These are phyloP conservation scores for Perdita meconis DNA, from an alignment of 2,888 invertebrate species.

Conservation along the genomic window DNA sequence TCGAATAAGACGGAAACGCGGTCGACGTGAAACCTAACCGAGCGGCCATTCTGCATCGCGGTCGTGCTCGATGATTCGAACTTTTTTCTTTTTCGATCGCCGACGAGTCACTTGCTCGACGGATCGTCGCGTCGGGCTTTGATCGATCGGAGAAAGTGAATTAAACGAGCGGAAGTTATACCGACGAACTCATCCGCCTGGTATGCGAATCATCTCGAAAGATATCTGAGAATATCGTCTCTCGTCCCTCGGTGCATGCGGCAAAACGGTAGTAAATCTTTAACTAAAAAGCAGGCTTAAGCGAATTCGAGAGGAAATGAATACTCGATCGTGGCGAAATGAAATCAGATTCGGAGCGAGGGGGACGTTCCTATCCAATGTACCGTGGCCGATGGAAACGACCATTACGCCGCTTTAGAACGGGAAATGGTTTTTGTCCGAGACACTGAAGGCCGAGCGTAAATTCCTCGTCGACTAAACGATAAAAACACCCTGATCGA, in stretches of 20 bases:
- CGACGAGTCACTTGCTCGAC: not conserved
- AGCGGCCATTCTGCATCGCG: constrained; percentile 33
- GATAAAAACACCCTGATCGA: constrained; percentile 32
- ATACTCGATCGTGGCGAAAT: constrained; percentile 34
- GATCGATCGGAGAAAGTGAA: not conserved
- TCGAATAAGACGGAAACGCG: constrained; percentile 64
- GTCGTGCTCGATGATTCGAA: constrained; percentile 26
- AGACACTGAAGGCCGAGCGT: constrained; percentile 6
- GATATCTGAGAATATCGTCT: no score
- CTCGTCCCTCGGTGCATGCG: not conserved
- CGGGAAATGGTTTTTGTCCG: constrained; percentile 51
- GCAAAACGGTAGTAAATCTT: constrained; percentile 9
- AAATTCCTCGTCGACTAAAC: constrained; percentile 39
- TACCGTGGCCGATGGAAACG: constrained; percentile 45
- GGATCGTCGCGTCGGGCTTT: not conserved
- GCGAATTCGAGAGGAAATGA: constrained; percentile 32
- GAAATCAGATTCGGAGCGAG: constrained; percentile 31
- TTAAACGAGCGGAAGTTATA: no score
- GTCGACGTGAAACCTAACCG: constrained; percentile 64
- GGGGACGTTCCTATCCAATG: constrained; percentile 45
- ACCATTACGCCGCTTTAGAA: constrained; percentile 40
- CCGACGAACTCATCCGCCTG: no score
- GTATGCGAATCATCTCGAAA: no score
- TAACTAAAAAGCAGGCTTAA: constrained; percentile 39
- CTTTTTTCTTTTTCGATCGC: not conserved